Evolutionary conservation across 2,888 invertebrate species (phyloP).

Genomic region (Parnassius mnemosyne): DNA sequence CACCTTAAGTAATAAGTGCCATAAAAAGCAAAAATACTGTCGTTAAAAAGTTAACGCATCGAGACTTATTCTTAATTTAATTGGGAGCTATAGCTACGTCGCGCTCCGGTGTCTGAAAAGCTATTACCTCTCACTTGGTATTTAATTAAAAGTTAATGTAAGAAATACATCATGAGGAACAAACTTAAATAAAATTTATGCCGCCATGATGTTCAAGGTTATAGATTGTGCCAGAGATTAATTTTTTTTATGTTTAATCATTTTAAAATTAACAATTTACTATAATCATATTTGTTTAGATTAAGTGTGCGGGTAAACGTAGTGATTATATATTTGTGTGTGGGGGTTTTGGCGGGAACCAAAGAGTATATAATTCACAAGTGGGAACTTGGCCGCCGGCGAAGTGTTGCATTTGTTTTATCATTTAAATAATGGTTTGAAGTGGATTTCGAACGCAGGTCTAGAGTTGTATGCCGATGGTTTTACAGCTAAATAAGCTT

Average conservation of each 20-base stretch:
- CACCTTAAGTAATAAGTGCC: background rate
- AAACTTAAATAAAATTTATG: constrained; percentile 1
- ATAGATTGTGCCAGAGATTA: constrained; percentile 14
- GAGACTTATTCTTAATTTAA: constrained; percentile 15
- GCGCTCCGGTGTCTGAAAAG: background rate
- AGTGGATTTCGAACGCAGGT: too few species aligned
- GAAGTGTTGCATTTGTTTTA: too few species aligned
- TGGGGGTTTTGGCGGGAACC: too few species aligned
- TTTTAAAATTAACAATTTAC: background rate
- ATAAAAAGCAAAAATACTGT: background rate
- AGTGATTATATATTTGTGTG: too few species aligned
- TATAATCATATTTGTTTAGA: too few species aligned
- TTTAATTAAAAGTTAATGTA: constrained; percentile 7
- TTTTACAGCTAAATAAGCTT: too few species aligned
- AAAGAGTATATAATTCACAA: too few species aligned
- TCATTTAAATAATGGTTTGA: too few species aligned
- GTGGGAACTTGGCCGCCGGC: too few species aligned
- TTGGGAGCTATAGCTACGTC: constrained; percentile 13
- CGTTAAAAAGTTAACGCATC: constrained; percentile 17
- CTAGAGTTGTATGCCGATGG: too few species aligned
- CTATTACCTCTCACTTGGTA: background rate
- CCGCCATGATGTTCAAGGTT: background rate
- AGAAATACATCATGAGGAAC: background rate
- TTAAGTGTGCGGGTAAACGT: too few species aligned
- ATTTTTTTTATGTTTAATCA: constrained; percentile 5